Conservation (phyloP, 2,797 vertebrate genomes). For the Anguilla anguilla region DNA sequence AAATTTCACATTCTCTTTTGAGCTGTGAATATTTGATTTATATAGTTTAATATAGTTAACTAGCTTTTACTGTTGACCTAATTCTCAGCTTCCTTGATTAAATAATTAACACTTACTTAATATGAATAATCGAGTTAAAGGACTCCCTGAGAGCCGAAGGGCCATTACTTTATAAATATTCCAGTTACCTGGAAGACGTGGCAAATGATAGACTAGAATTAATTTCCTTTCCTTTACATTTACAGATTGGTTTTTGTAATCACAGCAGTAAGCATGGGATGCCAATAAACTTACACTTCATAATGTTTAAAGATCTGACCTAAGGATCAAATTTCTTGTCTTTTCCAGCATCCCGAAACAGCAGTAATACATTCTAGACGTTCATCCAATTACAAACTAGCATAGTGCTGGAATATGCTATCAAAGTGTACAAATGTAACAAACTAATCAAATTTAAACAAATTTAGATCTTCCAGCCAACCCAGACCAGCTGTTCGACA, state of each 20-base stretch:
- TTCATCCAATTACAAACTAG: not conserved
- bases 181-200: not conserved
- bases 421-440: not conserved
- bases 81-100: constrained; percentile 6
- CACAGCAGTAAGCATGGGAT: not conserved
- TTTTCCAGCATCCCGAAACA: not conserved
- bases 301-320: not conserved
- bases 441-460: constrained; percentile 2
- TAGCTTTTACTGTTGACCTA: not conserved
- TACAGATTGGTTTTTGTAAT: not conserved
- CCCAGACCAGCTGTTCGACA: not conserved
- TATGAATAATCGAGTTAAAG: not conserved
- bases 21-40: not conserved
- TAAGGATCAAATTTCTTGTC: not conserved
- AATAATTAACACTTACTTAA: constrained; percentile 2
- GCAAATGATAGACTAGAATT: not conserved
- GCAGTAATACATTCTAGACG: not conserved
- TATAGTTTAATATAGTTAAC: not conserved
- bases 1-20: not conserved
- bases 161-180: not conserved
- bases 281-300: not conserved
- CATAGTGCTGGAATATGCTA: not conserved
- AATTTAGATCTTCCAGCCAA: not conserved
- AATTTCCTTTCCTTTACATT: not conserved
- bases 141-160: not conserved